A percentile compares a stretch with the other conserved stretches of the same genome.
phyloP scores from a whole-genome alignment of 2,113 vertebrate species.

The Phycodurus eques region DNA sequence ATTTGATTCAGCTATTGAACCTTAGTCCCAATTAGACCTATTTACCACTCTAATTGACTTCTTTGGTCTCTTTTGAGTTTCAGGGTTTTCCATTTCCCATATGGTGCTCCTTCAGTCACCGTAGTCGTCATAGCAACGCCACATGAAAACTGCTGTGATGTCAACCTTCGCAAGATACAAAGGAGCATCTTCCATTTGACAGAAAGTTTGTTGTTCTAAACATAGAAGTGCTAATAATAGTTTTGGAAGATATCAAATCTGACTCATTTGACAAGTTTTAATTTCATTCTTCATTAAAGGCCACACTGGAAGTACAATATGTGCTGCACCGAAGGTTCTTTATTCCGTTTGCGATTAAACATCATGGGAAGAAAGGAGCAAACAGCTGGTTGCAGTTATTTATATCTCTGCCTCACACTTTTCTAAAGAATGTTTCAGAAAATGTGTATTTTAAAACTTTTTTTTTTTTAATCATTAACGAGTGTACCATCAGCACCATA shows the following conservation, averaged over 20 bases:
- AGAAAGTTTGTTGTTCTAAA: neutral
- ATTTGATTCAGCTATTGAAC: neutral
- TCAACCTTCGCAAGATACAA: conserved; percentile 1
- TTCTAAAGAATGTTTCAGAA: neutral
- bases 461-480: neutral
- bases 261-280: neutral
- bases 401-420: neutral
- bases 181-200: neutral
- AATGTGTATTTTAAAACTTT: neutral
- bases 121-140: conserved; percentile 2
- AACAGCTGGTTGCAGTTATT: neutral
- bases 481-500: neutral
- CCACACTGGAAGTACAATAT: neutral
- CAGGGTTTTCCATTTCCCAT: neutral
- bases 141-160: conserved; percentile 3
- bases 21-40: neutral
- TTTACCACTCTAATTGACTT: neutral
- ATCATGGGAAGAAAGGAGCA: neutral
- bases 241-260: neutral
- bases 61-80: neutral
- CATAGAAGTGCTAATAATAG: neutral
- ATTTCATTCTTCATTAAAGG: neutral
- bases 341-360: neutral
- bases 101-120: neutral
- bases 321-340: neutral